phyloP scores from a whole-genome alignment of 2,797 vertebrate genomes.

The Chaetophractus vellerosus region DNA sequence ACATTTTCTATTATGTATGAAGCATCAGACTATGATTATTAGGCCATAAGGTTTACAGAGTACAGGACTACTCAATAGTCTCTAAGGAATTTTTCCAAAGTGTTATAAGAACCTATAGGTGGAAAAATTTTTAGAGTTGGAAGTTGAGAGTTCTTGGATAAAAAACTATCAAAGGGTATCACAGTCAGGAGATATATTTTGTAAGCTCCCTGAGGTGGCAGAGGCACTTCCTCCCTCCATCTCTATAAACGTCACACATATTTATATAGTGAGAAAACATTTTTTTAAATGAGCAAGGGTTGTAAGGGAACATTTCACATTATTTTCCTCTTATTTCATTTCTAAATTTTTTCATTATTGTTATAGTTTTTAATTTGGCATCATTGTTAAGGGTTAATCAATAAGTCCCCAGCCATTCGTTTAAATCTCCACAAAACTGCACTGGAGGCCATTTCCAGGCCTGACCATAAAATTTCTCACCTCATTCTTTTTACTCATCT shows the following conservation, averaged over 20 bases:
- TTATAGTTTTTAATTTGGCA: neutral
- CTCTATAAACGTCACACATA: neutral
- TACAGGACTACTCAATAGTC: neutral
- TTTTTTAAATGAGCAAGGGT: neutral
- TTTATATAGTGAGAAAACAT: slow-evolving; percentile 18
- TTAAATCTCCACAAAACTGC: neutral
- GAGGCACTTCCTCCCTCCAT: neutral
- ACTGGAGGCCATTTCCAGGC: neutral
- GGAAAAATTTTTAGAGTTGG: neutral
- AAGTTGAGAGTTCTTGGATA: neutral
- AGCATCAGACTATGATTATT: neutral
- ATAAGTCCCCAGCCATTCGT: neutral
- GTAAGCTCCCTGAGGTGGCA: neutral
- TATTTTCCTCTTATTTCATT: neutral
- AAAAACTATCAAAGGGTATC: slow-evolving; percentile 1
- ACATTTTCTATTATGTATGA: neutral
- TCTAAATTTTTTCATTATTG: neutral
- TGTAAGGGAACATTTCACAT: neutral
- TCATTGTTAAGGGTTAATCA: neutral
- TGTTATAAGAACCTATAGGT: neutral
- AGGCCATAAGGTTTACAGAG: neutral
- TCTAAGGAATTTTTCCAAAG: slow-evolving; percentile 13
- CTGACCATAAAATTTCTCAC: neutral
- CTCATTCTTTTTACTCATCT: neutral
- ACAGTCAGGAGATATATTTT: neutral